Evolutionary conservation across 2,113 vertebrate species (phyloP), one percentile per base, ranked within the genome.

Genomic region (Rhombomys opimus): DNA sequence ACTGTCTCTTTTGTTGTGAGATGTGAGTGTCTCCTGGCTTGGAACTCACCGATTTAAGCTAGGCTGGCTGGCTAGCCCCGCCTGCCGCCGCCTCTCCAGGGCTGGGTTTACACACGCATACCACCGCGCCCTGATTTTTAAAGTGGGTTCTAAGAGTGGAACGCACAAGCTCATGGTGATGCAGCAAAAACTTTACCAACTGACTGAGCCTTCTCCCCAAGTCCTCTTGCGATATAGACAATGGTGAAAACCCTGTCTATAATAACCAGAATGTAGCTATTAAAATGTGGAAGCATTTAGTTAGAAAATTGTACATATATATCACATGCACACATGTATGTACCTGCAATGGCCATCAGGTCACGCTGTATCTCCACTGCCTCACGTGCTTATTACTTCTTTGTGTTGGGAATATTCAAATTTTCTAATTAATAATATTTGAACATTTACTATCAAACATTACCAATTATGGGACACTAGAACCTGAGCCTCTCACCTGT

Each of bases 281-380:
- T 70, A 82, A 85, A n/a, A 65, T 30, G 11, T 8, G 20, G 30
- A 52, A 38, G n/a, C 20, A 52, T 84, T 81, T 63, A 63, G 35
- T n/a, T 30, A n/a, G 57, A 25, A 9, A 76, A 63, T n/a, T 52
- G 38, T 35, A 65, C 30, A 54, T 52, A 78, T 35, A 41, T 10
- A 11, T 75, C 20, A 38, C 20, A 75, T 1, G 20, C 2, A n/a
- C 17, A 8, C 15, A n/a, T 11, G 17, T 0, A 1, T n/a, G 50
- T 35, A 20, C 41, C 27, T 82, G 27, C 46, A 25, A 38, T 61
- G 12, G 27, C 35, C 41, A 76, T 10, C 67, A 54, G 72, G 30
- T n/a, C 80, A 75, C 52, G 59, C 72, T 23, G 4, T 35, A 23
- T 22, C 23, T 41, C 2, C 12, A 20, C 27, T 52, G 70, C 8